A percentile compares a stretch with the other conserved stretches of the same genome.
These are phyloP conservation scores for Otolemur crassicaudatus DNA, from an alignment of 2,797 vertebrate species.

Conservation along the genomic window DNA sequence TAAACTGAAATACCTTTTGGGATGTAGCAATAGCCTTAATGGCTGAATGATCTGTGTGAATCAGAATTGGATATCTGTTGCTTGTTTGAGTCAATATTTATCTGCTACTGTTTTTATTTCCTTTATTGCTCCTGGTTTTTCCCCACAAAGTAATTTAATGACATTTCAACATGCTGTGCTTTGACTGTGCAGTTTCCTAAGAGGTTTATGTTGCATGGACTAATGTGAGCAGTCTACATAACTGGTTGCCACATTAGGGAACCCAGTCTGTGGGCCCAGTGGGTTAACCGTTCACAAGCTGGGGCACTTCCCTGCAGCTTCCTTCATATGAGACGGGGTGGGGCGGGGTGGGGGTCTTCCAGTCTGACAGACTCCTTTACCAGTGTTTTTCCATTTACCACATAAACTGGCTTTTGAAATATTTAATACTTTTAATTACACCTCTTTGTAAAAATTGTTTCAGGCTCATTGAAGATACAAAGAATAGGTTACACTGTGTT, in stretches of 20 bases:
- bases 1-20: background rate
- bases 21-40: too few relatives aligned
- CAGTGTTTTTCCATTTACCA: background rate
- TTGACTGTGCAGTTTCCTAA: background rate
- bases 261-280: accelerated
- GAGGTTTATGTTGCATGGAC: too few relatives aligned
- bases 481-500: too few relatives aligned
- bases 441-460: too few relatives aligned
- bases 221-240: background rate
- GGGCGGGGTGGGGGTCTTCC: too few relatives aligned
- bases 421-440: background rate
- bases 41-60: too few relatives aligned
- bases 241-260: accelerated
- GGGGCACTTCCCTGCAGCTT: background rate
- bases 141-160: background rate
- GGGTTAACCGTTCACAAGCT: background rate
- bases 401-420: background rate
- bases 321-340: accelerated
- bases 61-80: background rate
- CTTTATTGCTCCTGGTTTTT: too few relatives aligned
- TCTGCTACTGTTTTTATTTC: background rate
- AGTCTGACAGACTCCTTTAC: background rate
- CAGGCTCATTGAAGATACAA: too few relatives aligned
- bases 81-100: background rate
- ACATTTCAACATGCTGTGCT: background rate